Base-by-base conservation (phyloP, 2,797 vertebrate genomes). In the Aotus griseimembra region DNA sequence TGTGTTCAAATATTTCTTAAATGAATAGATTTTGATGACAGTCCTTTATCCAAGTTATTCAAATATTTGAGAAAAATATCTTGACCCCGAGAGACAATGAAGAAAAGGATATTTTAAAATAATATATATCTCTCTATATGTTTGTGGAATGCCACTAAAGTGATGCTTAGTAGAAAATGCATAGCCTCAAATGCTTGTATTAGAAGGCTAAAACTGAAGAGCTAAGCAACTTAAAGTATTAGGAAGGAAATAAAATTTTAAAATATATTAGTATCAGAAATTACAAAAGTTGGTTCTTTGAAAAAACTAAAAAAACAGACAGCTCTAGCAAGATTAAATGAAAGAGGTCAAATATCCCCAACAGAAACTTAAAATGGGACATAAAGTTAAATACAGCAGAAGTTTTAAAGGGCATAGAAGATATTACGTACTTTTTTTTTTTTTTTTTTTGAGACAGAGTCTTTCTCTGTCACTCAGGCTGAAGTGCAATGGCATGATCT, bases 11-110 rank as follows among this genome's bases (percentile, higher is more conserved):
- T 41, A 48, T 52, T 95, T 93, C 58, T 86, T 88, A 90, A 92
- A 50, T 86, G 79, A 96, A 86, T 10, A 88, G 26, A 67, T 77
- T n/a, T 76, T 75, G 30, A 55, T 92, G 70, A 55, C 0, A 86
- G 85, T 48, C 64, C 30, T 90, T 93, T 89, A 55, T 88, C 30
- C 41, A 58, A 58, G 57, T 94, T 80, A 92, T 48, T 92, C 22
- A 95, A n/a, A 79, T 36, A 67, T 33, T 90, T 87, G 70, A 85
- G 64, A 82, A 83, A 95, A 94, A 50, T 48, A 94, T 64, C 82
- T 85, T 36, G 46, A 91, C 30, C 36, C 64, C 2, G 30, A 64
- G 12, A 64, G 58, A 15, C 79, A 61, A 55, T 55, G 41, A 87
- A 81, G 41, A 7, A 90, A 64, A 73, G 41, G 2, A 73, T 46